Evolutionary conservation across 2,113 vertebrate species (phyloP).

Genomic region (Orycteropus afer): DNA sequence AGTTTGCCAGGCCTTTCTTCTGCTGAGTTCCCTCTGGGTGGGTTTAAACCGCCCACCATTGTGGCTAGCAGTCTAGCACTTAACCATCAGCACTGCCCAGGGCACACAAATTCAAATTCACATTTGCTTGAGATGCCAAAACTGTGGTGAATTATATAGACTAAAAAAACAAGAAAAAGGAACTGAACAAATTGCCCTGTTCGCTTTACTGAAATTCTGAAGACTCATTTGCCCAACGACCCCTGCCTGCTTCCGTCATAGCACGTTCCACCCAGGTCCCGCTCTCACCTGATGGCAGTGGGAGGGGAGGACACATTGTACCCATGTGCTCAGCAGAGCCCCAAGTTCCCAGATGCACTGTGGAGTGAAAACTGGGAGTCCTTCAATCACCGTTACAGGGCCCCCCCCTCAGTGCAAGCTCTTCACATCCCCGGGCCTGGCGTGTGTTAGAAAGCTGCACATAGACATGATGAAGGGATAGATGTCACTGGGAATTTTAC

Average conservation of each 20-base stretch:
- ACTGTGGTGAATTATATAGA: background rate
- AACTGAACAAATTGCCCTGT: background rate
- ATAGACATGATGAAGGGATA: slow-evolving; percentile 70
- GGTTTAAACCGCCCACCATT: background rate
- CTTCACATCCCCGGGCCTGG: slow-evolving; percentile 79
- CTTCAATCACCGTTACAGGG: no score
- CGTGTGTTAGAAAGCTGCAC: slow-evolving; percentile 77
- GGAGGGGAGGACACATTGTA: slow-evolving; percentile 58
- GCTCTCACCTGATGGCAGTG: slow-evolving; percentile 50
- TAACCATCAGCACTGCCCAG: background rate
- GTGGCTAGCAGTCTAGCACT: background rate
- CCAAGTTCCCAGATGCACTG: no score
- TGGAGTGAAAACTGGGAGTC: no score
- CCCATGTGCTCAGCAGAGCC: slow-evolving; percentile 61
- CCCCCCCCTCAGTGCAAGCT: slow-evolving; percentile 77
- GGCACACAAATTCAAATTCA: slow-evolving; percentile 7
- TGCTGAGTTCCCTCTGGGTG: background rate
- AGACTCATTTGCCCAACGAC: slow-evolving; percentile 31
- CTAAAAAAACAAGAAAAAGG: background rate
- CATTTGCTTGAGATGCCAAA: background rate
- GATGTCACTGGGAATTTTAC: slow-evolving; percentile 55
- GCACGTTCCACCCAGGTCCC: background rate
- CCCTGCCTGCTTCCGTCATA: slow-evolving; percentile 8
- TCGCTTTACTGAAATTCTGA: slow-evolving; percentile 5
- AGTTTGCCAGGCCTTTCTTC: background rate